Base-by-base conservation (phyloP, 2,113 vertebrate genomes). In the Sylvicapra grimmia region DNA sequence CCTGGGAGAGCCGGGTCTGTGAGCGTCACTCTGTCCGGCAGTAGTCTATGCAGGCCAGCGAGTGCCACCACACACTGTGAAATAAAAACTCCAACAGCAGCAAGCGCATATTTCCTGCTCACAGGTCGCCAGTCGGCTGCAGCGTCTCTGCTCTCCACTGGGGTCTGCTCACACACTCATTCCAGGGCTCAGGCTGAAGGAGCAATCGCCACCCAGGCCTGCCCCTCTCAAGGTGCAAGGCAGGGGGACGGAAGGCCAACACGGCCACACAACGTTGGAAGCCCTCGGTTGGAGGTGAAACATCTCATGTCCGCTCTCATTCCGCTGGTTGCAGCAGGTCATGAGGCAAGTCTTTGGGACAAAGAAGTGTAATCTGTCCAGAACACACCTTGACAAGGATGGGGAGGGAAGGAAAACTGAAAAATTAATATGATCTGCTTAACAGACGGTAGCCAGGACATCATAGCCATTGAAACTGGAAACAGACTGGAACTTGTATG, bases 11-110 rank as follows among this genome's bases (percentile, higher is more conserved):
- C 18, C 12, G 25, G 29, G 3, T 53, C 6, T 9, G 12, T 33
- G 15, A 14, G 2, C 33, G 13, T 68, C 49, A 31, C 14, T 40
- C 5, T 53, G 16, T 19, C 10, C 5, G 0, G 27, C 49, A 6
- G 18, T 6, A 36, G 61, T 6, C 18, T 77, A 6, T 14, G 8
- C 18, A 27, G 44, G 36, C 86, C 44, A 96, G 23, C 19, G 9
- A 12, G 18, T 12, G 15, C 29, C 10, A 5, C 5, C 29, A 25
- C 44, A 53, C 12, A 12, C 82, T 85, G 8, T 0, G 1, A 15
- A 83, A 89, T 40, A 93, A 90, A 72, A 87, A 15, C 19, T 58
- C 25, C 25, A 40, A 5, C 49, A 49, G 31, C 44, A 77, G 10
- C 19, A n/a, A 51, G 29, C 8, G 0, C 33, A 13, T 33, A 4